A percentile compares a stretch with the other conserved stretches of the same genome.
Evolutionary conservation across 2,888 invertebrate species (phyloP).

Genomic region (Torymus texanus): DNA sequence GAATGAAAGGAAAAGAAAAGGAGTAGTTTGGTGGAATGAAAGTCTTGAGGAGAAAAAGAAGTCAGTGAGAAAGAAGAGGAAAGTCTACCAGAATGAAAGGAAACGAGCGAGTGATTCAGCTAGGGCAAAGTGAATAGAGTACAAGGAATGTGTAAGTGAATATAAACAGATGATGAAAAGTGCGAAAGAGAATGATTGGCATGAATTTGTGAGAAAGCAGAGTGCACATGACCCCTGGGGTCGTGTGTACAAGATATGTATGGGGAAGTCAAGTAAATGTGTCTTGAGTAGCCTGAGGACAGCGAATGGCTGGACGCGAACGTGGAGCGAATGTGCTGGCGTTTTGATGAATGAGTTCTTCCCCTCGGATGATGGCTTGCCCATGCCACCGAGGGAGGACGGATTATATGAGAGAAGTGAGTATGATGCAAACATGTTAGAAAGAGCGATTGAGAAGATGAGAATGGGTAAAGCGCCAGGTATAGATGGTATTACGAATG

Average conservation of each 20-base stretch:
- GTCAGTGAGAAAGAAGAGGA: background rate
- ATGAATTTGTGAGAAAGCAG: background rate
- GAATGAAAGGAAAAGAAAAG: background rate
- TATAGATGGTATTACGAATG: slow-evolving; percentile 6
- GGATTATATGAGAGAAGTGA: no score
- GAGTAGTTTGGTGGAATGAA: slow-evolving; percentile 15
- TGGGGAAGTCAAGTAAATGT: background rate
- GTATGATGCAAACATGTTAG: background rate
- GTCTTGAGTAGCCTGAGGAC: background rate
- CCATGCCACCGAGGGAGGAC: background rate
- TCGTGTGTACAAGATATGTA: background rate
- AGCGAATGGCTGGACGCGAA: background rate
- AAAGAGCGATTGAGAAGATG: background rate
- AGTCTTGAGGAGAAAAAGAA: background rate
- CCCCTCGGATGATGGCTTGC: slow-evolving; percentile 2
- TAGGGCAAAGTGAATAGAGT: background rate
- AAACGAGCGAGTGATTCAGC: background rate
- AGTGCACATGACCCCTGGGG: background rate
- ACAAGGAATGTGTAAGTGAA: background rate
- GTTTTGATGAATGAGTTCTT: no score
- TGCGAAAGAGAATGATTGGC: slow-evolving; percentile 33
- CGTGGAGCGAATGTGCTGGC: slow-evolving; percentile 1
- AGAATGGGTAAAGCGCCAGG: background rate
- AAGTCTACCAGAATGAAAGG: background rate
- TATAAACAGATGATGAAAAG: slow-evolving; percentile 3